Evolutionary conservation across 2,113 vertebrate genomes (phyloP), one percentile per base, ranked within the genome.

Genomic region (Alligator mississippiensis): DNA sequence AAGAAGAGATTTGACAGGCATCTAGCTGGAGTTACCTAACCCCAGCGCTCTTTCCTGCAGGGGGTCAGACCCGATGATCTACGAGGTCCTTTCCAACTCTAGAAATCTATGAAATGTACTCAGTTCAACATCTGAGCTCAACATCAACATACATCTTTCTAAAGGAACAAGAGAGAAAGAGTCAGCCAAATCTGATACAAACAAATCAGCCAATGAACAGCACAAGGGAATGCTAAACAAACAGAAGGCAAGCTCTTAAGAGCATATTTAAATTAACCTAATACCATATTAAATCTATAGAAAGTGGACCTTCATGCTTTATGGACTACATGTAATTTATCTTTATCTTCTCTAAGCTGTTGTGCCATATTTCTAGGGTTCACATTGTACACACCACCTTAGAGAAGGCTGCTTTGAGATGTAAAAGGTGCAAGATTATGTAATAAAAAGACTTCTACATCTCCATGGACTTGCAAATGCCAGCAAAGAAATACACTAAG

Each of bases 71-170:
- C 38, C 38, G 38, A 38, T 38, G 7, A 38, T 38, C 38, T 38
- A 38, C 38, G 4, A 38, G 38, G 38, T 38, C 38, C 38, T 8
- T 38, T 38, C 38, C 5, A 5, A 38, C 38, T 38, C 38, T 38
- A 38, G 38, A 38, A 38, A 38, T 38, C 38, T 38, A 38, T 61
- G 38, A 38, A 38, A 38, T 38, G 4, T 38, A 38, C 64, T 79
- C 21, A 90, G 68, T 21, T 80, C 88, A 75, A 93, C 93, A 86
- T 95, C 82, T 77, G 83, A 88, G 79, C 91, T 38, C 38, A 38
- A 6, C 25, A 27, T 11, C 57, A 81, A 85, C 47, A 62, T 60
- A 34, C 90, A 38, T 57, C 91, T 88, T 91, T 82, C 28, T 54
- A 77, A 60, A 64, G 83, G 90, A 59, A 88, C 0, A 0, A 47